A percentile compares a stretch with the other conserved stretches of the same genome.
Conservation (phyloP, 2,888 invertebrate genomes). For the Automeris io region DNA sequence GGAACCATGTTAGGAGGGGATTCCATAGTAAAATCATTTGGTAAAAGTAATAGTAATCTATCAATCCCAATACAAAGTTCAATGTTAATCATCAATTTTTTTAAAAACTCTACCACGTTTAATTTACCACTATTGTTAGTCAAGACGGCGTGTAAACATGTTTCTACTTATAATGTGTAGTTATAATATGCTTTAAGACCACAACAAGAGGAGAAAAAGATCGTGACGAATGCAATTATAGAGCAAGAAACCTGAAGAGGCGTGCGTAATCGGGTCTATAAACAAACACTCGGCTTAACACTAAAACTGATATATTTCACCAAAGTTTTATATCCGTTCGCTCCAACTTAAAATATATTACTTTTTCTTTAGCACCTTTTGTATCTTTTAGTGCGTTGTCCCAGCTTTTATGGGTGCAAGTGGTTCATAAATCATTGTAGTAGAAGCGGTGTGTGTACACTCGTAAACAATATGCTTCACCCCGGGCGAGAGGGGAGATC, state of each 20-base stretch:
- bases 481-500: constrained; percentile 33
- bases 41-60: too few species aligned
- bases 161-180: too few species aligned
- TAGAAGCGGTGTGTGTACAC: constrained; percentile 65
- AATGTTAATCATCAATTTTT: too few species aligned
- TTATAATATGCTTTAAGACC: constrained; percentile 11
- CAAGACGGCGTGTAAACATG: too few species aligned
- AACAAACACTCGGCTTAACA: constrained; percentile 68
- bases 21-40: too few species aligned
- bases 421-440: constrained; percentile 75
- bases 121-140: too few species aligned
- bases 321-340: constrained; percentile 72
- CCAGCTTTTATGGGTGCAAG: constrained; percentile 69
- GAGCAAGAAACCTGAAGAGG: constrained; percentile 44
- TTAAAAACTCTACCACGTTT: too few species aligned
- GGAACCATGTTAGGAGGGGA: too few species aligned
- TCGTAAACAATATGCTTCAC: constrained; percentile 65
- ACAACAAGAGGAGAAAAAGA: constrained; percentile 32
- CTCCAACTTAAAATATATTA: constrained; percentile 72
- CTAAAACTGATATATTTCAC: constrained; percentile 75
- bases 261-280: constrained; percentile 66
- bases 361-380: constrained; percentile 77
- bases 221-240: constrained; percentile 43
- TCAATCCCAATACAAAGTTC: too few species aligned
- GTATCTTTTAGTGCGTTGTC: constrained; percentile 74